Base-by-base conservation (phyloP, 2,888 invertebrate genomes). In the Dicyrtomina minuta region DNA sequence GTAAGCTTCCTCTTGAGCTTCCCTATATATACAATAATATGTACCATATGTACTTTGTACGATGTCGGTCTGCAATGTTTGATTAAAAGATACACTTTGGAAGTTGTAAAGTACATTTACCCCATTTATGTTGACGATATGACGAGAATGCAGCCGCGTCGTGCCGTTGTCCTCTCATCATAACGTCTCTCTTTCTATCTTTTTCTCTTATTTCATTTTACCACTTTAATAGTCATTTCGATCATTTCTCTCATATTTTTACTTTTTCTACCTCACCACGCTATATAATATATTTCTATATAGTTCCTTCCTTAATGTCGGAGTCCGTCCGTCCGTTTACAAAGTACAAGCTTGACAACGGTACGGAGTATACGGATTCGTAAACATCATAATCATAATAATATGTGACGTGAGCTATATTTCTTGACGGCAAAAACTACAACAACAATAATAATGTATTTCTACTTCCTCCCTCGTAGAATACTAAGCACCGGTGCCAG, bases 141-240 rank as follows among this genome's bases (percentile, higher is more conserved):
- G 58, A 60, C 44, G 60, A 60, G 22, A 24, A 43, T 39, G 44
- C 15, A 17, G 46, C n/a, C 15, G 43, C n/a, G 22, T 22, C 20
- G 61, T 65, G 65, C 65, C 53, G 55, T 65, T 65, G 56, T 56
- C 55, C 65, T 55, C 43, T 55, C 43, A 17, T 65, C 60, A 22
- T 44, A 8, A 46, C 17, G 3, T 55, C 33, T 15, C 27, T 56
- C 56, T 56, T n/a, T 20, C 15, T 17, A 27, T 13, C 24, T n/a
- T 17, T n/a, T n/a, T 12, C 8, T 13, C n/a, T n/a, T 8, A 46
- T 17, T 17, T 13, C 33, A 33, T 33, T 33, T 33, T 33, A 8
- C 33, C 33, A 33, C 3, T 33, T 33, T 33, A 33, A 17, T 46
- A 12, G 46, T 4, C 20, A 20, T 17, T n/a, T 17, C 46, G 20